Evolutionary conservation across 1,140 invertebrate species (phyloP).

Genomic region (Aleiodes sp.): DNA sequence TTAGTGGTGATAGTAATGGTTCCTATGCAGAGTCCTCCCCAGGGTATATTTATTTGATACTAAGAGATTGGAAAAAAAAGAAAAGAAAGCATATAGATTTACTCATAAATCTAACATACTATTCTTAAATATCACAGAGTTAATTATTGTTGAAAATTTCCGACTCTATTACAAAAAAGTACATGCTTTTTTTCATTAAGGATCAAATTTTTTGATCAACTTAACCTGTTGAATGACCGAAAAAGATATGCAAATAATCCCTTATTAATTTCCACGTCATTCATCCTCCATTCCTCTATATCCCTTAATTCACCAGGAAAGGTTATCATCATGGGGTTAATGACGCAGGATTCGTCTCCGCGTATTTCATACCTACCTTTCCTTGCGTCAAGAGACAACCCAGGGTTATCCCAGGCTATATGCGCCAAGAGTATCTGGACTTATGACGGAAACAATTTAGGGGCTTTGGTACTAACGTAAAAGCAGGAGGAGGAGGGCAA

Average conservation of each 20-base stretch:
- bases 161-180: too few relatives aligned
- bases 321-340: slow-evolving; percentile 54
- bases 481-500: too few relatives aligned
- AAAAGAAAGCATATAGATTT: too few relatives aligned
- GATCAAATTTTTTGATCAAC: neutral
- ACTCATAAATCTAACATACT: too few relatives aligned
- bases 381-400: slow-evolving; percentile 42
- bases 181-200: too few relatives aligned
- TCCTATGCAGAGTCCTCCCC: too few relatives aligned
- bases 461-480: slow-evolving; percentile 56
- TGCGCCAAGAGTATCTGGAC: slow-evolving; percentile 64
- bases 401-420: slow-evolving; percentile 61
- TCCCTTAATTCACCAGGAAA: slow-evolving; percentile 22
- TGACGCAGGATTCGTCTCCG: slow-evolving; percentile 48
- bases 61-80: too few relatives aligned
- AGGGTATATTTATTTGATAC: too few relatives aligned
- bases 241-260: neutral
- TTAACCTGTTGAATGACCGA: neutral
- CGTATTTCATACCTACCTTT: slow-evolving; percentile 48
- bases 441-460: slow-evolving; percentile 68
- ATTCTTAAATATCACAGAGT: too few relatives aligned
- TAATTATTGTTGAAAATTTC: too few relatives aligned
- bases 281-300: slow-evolving; percentile 14
- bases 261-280: slow-evolving; percentile 23
- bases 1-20: too few relatives aligned